Conservation (phyloP, 2,113 vertebrate genomes). For the Uropsilus gracilis region DNA sequence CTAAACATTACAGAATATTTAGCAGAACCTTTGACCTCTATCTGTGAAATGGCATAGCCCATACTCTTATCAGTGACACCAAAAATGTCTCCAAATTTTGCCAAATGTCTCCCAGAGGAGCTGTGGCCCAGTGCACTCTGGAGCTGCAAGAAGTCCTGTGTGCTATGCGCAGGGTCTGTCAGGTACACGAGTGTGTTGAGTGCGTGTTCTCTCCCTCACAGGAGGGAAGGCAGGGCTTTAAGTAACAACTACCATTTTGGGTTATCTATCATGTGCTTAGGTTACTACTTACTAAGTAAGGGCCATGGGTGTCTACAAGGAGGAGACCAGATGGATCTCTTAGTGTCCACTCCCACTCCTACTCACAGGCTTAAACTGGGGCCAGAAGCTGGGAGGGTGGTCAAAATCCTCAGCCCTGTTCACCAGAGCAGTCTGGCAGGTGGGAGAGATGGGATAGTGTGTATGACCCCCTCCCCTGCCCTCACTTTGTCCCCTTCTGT, state of each 20-base stretch:
- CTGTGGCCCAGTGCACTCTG: too few relatives aligned
- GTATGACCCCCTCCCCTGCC: too few relatives aligned
- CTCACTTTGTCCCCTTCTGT: too few relatives aligned
- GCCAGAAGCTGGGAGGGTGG: background rate
- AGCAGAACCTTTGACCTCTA: background rate
- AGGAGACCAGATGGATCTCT: background rate
- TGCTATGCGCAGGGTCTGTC: background rate
- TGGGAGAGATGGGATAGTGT: background rate
- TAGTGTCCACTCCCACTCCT: background rate
- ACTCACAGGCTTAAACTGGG: background rate
- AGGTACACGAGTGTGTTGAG: too few relatives aligned
- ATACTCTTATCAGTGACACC: background rate
- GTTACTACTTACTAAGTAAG: background rate
- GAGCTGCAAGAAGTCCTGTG: background rate
- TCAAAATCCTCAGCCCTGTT: background rate
- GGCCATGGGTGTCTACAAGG: background rate
- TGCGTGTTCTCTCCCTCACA: background rate
- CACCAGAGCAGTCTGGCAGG: background rate
- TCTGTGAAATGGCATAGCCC: background rate
- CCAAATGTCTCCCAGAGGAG: background rate
- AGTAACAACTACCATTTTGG: background rate
- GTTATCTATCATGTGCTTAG: background rate
- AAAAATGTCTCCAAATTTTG: background rate
- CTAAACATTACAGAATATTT: too few relatives aligned
- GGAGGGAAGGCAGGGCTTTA: background rate